Evolutionary conservation across 92 coral and sea anemone genomes (phyloP).

Genomic region (Porites divaricata): DNA sequence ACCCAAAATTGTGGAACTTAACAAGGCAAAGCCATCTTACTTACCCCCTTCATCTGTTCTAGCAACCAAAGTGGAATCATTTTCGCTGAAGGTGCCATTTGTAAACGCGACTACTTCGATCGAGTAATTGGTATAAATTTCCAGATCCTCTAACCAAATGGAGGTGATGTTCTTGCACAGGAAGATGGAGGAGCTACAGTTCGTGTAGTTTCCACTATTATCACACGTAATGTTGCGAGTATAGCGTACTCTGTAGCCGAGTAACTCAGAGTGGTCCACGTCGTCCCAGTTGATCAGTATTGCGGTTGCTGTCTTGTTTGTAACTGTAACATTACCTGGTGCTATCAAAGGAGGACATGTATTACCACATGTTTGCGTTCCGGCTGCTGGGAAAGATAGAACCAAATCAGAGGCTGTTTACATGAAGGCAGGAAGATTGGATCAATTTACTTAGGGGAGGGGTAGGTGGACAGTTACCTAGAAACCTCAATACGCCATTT

Average conservation of each 20-base stretch:
- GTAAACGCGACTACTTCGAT: slow-evolving; percentile 22
- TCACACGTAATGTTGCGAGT: background rate
- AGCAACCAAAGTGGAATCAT: too few species aligned
- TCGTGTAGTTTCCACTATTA: background rate
- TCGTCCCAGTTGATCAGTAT: background rate
- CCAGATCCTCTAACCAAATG: background rate
- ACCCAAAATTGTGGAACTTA: background rate
- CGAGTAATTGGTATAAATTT: slow-evolving; percentile 10
- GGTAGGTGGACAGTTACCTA: too few species aligned
- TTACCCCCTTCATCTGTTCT: slow-evolving; percentile 34
- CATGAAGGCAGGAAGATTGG: too few species aligned
- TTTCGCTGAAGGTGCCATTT: background rate
- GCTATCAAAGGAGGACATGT: background rate
- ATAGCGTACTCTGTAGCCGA: slow-evolving; percentile 24
- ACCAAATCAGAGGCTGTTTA: too few species aligned
- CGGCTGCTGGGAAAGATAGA: too few species aligned
- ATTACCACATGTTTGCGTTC: too few species aligned
- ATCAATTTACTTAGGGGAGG: too few species aligned
- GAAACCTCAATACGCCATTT: too few species aligned
- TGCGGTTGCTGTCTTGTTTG: background rate
- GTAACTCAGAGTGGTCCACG: background rate
- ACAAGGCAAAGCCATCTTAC: background rate
- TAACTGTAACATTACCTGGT: slow-evolving; percentile 15
- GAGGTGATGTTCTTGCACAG: slow-evolving; percentile 18
- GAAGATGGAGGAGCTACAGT: background rate